A percentile compares a stretch with the other conserved stretches of the same genome.
Evolutionary conservation across 2,888 invertebrate genomes (phyloP).

Genomic region (Odontomyia ornata): DNA sequence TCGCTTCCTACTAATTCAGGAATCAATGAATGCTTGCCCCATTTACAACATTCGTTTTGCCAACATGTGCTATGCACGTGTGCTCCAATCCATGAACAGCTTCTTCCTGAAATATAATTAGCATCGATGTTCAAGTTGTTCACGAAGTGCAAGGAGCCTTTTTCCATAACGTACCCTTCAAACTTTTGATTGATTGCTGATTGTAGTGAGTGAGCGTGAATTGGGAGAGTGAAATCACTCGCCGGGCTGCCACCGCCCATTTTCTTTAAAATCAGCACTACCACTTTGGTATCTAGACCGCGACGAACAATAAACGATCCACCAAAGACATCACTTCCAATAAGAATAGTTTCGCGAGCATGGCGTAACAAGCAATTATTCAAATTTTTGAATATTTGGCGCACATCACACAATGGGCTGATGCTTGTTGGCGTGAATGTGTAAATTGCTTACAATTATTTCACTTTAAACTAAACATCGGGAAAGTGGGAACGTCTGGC

Average conservation of each 20-base stretch:
- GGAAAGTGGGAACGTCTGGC: background rate
- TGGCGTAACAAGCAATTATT: slow-evolving; percentile 13
- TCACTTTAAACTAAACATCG: background rate
- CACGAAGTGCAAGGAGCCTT: background rate
- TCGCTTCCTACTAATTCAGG: background rate
- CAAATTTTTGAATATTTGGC: slow-evolving; percentile 8
- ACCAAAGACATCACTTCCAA: background rate
- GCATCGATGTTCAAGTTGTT: background rate
- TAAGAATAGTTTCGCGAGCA: background rate
- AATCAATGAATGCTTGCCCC: background rate
- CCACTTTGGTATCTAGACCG: background rate
- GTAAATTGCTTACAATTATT: slow-evolving; percentile 1
- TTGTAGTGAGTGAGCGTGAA: slow-evolving; percentile 17
- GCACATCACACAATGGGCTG: background rate
- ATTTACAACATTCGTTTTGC: background rate
- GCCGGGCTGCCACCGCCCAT: background rate
- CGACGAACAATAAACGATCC: background rate
- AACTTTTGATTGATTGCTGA: slow-evolving; percentile 35
- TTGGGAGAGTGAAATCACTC: slow-evolving; percentile 30
- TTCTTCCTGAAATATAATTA: slow-evolving; percentile 26
- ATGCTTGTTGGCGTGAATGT: background rate
- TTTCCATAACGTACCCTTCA: background rate
- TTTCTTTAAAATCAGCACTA: background rate
- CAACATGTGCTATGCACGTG: slow-evolving; percentile 14
- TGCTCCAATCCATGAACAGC: background rate